Base-by-base conservation (phyloP, 2,888 invertebrate genomes). In the Sepiola atlantica region DNA sequence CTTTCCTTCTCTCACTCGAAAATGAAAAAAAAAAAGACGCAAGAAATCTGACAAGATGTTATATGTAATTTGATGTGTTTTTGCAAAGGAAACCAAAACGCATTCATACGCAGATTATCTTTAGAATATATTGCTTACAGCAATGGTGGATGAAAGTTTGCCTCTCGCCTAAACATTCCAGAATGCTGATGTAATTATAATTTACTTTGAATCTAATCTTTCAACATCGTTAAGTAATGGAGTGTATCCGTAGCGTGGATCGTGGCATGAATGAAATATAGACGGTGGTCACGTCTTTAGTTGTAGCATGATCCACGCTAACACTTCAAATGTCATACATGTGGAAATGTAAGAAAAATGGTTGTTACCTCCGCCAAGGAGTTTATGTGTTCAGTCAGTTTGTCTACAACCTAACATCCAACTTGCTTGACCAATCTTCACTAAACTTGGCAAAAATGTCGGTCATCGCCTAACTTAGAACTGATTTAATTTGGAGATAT, bases 61-160 rank as follows among this genome's bases (percentile, higher is more conserved):
- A 32, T 77, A 32, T 77, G 77, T 77, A 77, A n/a, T 77, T 77
- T 77, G 77, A 77, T 77, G 77, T n/a, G n/a, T n/a, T n/a, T 77
- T 77, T 77, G n/a, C 77, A 77, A 77, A n/a, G 16, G 77, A 77
- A 77, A 77, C 77, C n/a, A n/a, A 77, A 77, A 77, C 45, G 32
- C 77, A 77, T 77, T 77, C 77, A 77, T 77, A n/a, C n/a, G n/a
- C n/a, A 77, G 77, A 77, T 77, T 77, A 77, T 77, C 77, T 77
- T 77, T 77, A 18, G 77, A 77, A 77, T n/a, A 77, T 77, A 77
- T 77, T 77, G 77, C n/a, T 77, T 77, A 77, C 77, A 77, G 77
- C 77, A n/a, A 77, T 16, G n/a, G 32, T 16, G 77, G 32, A 4
- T n/a, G 77, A 77, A 77, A 16, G 77, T 77, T 77, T 77, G n/a